These are phyloP conservation scores for Augochlora pura DNA, from an alignment of 1,140 invertebrate species.

Conservation along the genomic window DNA sequence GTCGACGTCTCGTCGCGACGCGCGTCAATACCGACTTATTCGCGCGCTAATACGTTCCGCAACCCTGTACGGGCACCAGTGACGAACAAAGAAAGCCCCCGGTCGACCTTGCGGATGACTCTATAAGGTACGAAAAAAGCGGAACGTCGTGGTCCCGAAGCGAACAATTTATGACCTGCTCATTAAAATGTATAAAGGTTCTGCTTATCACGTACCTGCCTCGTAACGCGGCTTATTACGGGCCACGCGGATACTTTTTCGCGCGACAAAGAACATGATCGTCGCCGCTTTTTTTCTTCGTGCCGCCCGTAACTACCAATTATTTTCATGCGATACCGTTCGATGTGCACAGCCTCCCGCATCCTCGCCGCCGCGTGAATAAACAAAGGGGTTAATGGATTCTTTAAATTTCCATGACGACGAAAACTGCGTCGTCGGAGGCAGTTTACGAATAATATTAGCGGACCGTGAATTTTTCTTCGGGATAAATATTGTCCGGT, in stretches of 20 bases:
- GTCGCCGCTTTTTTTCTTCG: not conserved
- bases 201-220: conserved; percentile 28
- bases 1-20: not conserved
- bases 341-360: not conserved
- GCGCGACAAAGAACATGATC: not conserved
- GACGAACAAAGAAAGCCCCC: conserved; percentile 38
- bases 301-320: not conserved
- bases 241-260: not conserved
- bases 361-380: no score
- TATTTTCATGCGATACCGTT: not conserved
- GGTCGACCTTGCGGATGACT: conserved; percentile 29
- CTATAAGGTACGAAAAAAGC: conserved; percentile 45
- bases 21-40: conserved; percentile 4
- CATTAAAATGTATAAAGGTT: conserved; percentile 44
- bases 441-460: no score
- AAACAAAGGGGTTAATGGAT: no score
- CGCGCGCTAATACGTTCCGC: conserved; percentile 8
- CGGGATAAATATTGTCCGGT: no score
- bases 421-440: no score
- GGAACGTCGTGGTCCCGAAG: not conserved
- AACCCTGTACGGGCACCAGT: conserved; percentile 3
- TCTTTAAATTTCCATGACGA: no score
- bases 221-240: not conserved
- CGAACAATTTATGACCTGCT: conserved; percentile 34
- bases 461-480: no score